These are phyloP conservation scores for Lepus timidus DNA, from an alignment of 2,113 vertebrate species.

Conservation along the genomic window DNA sequence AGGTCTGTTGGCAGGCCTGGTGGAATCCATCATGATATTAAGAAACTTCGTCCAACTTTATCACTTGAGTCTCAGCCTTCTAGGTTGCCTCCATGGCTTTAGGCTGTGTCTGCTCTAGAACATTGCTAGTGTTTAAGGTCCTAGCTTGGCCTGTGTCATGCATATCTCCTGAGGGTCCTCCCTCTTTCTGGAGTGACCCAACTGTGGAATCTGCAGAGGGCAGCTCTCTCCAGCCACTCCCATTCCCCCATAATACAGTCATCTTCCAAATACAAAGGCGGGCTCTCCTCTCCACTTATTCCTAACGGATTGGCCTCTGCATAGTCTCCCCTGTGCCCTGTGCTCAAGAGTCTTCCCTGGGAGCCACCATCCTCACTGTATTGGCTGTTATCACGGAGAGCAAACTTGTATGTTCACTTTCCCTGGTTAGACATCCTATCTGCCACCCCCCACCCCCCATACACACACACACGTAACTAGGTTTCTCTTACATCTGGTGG, in stretches of 20 bases:
- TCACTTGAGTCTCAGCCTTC: not conserved
- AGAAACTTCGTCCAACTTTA: not conserved
- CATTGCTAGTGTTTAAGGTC: not conserved
- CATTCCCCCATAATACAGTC: not conserved
- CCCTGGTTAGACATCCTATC: not conserved
- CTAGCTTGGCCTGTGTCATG: not conserved
- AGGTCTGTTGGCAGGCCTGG: not conserved
- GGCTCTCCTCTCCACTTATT: not conserved
- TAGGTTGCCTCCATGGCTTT: not conserved
- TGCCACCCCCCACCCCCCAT: too few species aligned
- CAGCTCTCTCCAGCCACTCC: not conserved
- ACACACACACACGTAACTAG: not conserved
- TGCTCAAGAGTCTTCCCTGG: not conserved
- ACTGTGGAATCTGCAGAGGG: not conserved
- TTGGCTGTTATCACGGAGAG: constrained; percentile 1
- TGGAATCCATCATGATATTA: not conserved
- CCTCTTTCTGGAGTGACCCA: not conserved
- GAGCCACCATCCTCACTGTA: constrained; percentile 16
- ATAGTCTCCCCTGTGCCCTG: not conserved
- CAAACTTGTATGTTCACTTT: not conserved
- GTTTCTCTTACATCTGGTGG: not conserved
- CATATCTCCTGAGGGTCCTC: not conserved
- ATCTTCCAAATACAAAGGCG: not conserved
- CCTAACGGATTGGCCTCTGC: not conserved
- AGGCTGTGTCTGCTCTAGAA: not conserved